Evolutionary conservation across 2,113 vertebrate species (phyloP).

Genomic region (Sciurus niger): DNA sequence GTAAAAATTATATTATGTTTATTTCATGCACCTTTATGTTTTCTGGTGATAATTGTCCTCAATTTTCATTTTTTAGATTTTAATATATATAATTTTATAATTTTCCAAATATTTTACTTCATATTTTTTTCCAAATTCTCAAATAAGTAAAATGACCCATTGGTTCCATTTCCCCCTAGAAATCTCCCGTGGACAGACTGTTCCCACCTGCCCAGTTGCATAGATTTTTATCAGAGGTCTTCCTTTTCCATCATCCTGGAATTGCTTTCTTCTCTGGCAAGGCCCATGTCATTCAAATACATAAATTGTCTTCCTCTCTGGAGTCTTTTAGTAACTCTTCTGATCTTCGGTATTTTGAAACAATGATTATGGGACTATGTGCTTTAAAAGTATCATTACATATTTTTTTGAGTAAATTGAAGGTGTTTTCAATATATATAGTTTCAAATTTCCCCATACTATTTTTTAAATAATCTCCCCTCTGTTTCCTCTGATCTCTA

Average conservation of each 20-base stretch:
- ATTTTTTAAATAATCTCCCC: not conserved
- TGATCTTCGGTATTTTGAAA: not conserved
- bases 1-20: constrained; percentile 16
- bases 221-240: not conserved
- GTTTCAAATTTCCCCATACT: not conserved
- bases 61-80: constrained; percentile 48
- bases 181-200: not conserved
- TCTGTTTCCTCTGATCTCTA: not conserved
- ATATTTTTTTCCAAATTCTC: not conserved
- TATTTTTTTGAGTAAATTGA: not conserved
- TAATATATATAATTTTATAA: not conserved
- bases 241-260: not conserved
- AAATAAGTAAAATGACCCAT: not conserved
- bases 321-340: not conserved
- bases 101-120: not conserved
- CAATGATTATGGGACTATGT: not conserved
- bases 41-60: not conserved
- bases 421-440: not conserved
- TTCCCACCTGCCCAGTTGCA: not conserved
- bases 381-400: not conserved
- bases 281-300: not conserved
- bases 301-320: not conserved
- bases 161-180: not conserved
- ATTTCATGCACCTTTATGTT: not conserved
- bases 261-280: not conserved